Percentiles rank a stretch among this genome's conserved stretches.
Conservation (phyloP, 2,797 vertebrate species). For the Neosilurus hyrtlii region DNA sequence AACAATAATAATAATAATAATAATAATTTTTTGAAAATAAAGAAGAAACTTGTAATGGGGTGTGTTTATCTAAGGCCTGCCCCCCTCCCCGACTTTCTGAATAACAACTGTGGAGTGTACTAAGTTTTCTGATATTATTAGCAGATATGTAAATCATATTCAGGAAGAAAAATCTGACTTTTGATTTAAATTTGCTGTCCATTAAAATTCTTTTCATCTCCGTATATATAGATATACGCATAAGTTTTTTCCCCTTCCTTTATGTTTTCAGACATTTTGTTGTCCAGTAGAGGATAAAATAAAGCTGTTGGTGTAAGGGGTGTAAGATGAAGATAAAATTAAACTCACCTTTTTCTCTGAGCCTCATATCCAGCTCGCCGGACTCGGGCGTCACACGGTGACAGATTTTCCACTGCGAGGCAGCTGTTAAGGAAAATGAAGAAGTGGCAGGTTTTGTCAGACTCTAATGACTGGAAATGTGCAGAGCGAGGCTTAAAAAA, state of each 20-base stretch:
- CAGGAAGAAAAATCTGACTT: not conserved
- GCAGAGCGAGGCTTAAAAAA: not conserved
- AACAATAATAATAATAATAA: no score
- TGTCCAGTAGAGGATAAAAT: not conserved
- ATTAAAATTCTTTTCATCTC: not conserved
- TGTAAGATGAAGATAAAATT: not conserved
- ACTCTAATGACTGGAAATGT: conserved; percentile 23
- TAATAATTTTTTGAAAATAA: no score
- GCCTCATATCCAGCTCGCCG: not conserved
- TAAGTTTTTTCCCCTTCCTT: not conserved
- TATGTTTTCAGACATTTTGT: not conserved
- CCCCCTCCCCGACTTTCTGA: not conserved
- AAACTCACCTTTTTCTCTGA: not conserved
- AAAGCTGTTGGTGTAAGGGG: not conserved
- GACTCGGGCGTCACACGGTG: conserved; percentile 9
- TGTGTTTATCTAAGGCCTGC: not conserved
- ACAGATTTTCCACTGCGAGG: conserved; percentile 22
- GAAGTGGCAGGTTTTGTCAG: conserved; percentile 23
- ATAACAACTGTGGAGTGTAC: not conserved
- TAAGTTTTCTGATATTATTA: not conserved
- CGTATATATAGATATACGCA: not conserved
- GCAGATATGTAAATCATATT: not conserved
- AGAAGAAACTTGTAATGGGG: not conserved
- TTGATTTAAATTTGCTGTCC: not conserved
- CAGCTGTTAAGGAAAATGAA: conserved; percentile 20